Conservation (phyloP, 92 coral and sea anemone species). For the Umimayanthus chanpuru region DNA sequence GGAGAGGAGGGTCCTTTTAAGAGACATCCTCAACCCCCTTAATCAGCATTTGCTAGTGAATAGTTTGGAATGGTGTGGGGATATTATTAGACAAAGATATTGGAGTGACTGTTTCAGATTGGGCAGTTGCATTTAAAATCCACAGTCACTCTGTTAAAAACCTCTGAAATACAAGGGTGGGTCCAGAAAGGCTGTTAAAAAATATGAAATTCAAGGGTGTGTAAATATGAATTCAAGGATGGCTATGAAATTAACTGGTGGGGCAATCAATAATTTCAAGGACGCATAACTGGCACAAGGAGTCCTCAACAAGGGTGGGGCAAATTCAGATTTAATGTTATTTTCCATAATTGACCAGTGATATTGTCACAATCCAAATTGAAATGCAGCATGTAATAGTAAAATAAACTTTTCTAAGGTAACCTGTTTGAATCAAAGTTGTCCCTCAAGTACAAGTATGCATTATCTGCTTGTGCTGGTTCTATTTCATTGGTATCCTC, state of each 20-base stretch:
- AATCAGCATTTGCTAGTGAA: slow-evolving; percentile 23
- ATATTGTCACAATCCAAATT: slow-evolving; percentile 21
- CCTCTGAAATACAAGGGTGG: slow-evolving; percentile 27
- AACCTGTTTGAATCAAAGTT: slow-evolving; percentile 50
- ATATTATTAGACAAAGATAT: slow-evolving; percentile 11
- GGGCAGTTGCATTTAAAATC: slow-evolving; percentile 15
- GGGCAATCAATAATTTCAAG: background rate
- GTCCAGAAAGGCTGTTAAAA: background rate
- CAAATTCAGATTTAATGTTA: slow-evolving; percentile 8
- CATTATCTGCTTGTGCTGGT: slow-evolving; percentile 68
- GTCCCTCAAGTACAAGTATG: slow-evolving; percentile 63
- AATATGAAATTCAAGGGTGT: slow-evolving; percentile 14
- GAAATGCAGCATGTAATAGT: slow-evolving; percentile 7
- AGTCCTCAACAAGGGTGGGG: slow-evolving; percentile 25
- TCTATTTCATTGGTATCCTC: slow-evolving; percentile 62
- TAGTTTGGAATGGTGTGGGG: slow-evolving; percentile 23
- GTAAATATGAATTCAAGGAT: slow-evolving; percentile 22
- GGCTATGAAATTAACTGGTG: background rate
- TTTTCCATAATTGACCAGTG: slow-evolving; percentile 9
- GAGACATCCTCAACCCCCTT: background rate
- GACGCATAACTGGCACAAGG: slow-evolving; percentile 11
- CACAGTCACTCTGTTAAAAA: slow-evolving; percentile 24
- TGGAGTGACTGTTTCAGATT: slow-evolving; percentile 14
- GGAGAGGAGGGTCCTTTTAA: background rate
- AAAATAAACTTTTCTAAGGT: slow-evolving; percentile 10